Conservation (phyloP, 2,113 vertebrate genomes). For the Daubentonia madagascariensis region DNA sequence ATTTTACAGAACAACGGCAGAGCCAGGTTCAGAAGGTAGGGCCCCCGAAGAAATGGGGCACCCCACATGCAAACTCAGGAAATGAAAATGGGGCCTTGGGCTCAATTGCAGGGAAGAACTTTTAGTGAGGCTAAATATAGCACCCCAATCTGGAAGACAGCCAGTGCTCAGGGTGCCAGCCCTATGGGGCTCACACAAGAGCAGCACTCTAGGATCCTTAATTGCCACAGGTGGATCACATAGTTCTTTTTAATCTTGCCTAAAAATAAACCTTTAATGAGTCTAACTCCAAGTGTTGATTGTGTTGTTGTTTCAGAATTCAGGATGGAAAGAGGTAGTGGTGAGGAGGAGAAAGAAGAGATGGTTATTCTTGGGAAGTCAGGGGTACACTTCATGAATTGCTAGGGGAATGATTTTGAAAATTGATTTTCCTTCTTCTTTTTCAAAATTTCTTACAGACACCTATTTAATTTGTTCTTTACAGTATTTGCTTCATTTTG, state of each 20-base stretch:
- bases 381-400: background rate
- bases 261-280: constrained; percentile 54
- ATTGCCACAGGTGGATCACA: constrained; percentile 30
- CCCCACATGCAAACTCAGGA: background rate
- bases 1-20: background rate
- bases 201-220: background rate
- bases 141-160: background rate
- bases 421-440: background rate
- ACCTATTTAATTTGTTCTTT: background rate
- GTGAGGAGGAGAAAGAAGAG: background rate
- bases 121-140: constrained; percentile 64
- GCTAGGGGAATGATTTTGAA: background rate
- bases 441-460: background rate
- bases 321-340: background rate
- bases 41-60: background rate
- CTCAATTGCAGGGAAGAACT: background rate
- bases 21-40: constrained; percentile 1
- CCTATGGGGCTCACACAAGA: background rate
- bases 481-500: background rate
- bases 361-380: background rate
- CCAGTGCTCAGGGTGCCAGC: background rate
- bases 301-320: constrained; percentile 11
- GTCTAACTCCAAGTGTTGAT: background rate
- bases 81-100: background rate
- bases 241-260: constrained; percentile 26